These are phyloP conservation scores for Minunthozetes semirufus DNA, from an alignment of 2,888 invertebrate genomes.

Conservation along the genomic window DNA sequence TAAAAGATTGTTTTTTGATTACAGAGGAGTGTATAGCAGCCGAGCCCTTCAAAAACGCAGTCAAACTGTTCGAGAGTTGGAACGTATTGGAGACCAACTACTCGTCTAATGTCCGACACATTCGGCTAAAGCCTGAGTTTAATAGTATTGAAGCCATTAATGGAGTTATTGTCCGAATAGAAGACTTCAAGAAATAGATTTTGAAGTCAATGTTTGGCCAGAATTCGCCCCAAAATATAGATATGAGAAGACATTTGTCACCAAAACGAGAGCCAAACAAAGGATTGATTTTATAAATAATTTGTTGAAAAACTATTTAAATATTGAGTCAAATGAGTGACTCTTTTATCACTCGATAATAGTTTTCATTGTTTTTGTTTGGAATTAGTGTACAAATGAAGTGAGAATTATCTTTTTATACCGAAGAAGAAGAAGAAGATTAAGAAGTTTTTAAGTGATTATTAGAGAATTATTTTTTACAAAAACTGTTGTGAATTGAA, in stretches of 20 bases:
- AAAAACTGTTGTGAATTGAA: not conserved
- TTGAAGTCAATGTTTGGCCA: not conserved
- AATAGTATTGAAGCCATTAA: conserved; percentile 37
- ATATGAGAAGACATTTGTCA: not conserved
- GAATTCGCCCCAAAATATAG: not conserved
- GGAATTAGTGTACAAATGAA: not conserved
- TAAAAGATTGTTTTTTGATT: conserved; percentile 40
- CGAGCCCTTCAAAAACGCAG: conserved; percentile 75
- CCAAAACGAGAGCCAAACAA: too few species aligned
- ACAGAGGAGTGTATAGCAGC: conserved; percentile 79
- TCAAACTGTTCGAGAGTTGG: conserved; percentile 73
- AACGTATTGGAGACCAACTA: conserved; percentile 56
- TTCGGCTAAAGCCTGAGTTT: conserved; percentile 36
- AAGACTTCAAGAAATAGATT: conserved; percentile 44
- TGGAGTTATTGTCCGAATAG: conserved; percentile 38
- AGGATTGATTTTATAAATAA: not conserved
- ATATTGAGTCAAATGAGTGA: not conserved
- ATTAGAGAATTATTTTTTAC: too few species aligned
- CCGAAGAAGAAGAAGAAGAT: too few species aligned
- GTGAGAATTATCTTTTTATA: too few species aligned
- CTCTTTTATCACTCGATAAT: not conserved
- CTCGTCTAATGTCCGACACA: conserved; percentile 28
- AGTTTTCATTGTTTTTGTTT: not conserved
- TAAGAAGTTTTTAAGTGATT: too few species aligned
- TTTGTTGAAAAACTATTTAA: not conserved